phyloP scores from a whole-genome alignment of 2,113 vertebrate genomes.

The Xyrauchen texanus region DNA sequence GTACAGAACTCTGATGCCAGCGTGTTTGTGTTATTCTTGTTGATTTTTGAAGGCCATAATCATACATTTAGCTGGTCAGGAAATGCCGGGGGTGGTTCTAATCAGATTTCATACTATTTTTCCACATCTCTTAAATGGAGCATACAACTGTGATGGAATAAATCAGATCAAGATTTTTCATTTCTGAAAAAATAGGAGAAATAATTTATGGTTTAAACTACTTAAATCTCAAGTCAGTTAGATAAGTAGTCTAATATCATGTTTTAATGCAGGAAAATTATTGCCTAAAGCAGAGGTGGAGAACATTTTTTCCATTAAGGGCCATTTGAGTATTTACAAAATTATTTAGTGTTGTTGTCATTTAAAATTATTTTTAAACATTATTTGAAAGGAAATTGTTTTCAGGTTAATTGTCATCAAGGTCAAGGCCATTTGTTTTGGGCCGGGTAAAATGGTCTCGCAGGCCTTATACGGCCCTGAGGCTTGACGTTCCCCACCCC shows the following conservation, averaged over 20 bases:
- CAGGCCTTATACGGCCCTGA: too few relatives aligned
- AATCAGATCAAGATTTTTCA: conserved; percentile 35
- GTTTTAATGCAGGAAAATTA: background rate
- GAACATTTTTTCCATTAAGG: too few relatives aligned
- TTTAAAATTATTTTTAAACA: too few relatives aligned
- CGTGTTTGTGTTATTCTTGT: conserved; percentile 43
- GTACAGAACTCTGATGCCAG: conserved; percentile 28
- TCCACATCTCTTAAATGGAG: conserved; percentile 38
- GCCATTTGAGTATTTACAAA: too few relatives aligned
- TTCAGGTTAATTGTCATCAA: too few relatives aligned
- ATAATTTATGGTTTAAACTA: conserved; percentile 1
- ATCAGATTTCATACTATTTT: conserved; percentile 50
- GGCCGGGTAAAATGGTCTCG: too few relatives aligned
- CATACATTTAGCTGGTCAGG: conserved; percentile 39
- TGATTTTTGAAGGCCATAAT: conserved; percentile 48
- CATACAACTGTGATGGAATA: conserved; percentile 22
- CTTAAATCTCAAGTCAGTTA: conserved; percentile 17
- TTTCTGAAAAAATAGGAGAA: conserved; percentile 4
- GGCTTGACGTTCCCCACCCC: too few relatives aligned
- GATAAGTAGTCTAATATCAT: background rate
- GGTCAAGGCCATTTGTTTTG: too few relatives aligned
- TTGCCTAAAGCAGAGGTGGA: conserved; percentile 14
- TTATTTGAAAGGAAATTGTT: too few relatives aligned
- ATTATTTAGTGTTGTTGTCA: too few relatives aligned
- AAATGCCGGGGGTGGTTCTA: conserved; percentile 41